These are phyloP conservation scores for Enteromius unitaeniatus DNA, from an alignment of 2,797 vertebrate genomes.

Conservation along the genomic window DNA sequence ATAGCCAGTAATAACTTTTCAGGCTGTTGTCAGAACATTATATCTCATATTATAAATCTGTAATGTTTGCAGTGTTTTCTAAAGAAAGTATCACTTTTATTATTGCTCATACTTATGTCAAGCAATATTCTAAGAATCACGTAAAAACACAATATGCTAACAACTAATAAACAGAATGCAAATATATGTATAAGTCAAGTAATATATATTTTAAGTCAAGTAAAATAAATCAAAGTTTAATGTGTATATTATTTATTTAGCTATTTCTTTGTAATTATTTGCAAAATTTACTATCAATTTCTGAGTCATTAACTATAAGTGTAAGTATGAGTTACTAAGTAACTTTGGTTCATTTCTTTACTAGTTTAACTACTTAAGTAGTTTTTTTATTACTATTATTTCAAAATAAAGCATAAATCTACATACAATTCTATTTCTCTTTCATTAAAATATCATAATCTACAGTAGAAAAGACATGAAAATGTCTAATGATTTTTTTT, in stretches of 20 bases:
- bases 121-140: not conserved
- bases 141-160: not conserved
- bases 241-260: not conserved
- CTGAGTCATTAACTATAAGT: too few relatives aligned
- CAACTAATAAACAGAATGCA: not conserved
- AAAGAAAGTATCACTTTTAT: not conserved
- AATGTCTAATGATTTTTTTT: not conserved
- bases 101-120: not conserved
- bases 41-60: not conserved
- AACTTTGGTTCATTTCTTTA: not conserved
- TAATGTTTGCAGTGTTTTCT: not conserved
- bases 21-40: not conserved
- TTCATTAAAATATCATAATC: not conserved
- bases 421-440: not conserved
- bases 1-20: not conserved
- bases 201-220: not conserved
- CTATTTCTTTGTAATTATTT: not conserved
- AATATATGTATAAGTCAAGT: too few relatives aligned
- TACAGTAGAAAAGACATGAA: not conserved
- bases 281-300: not conserved
- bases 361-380: too few relatives aligned
- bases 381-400: not conserved
- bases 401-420: not conserved
- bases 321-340: too few relatives aligned
- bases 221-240: not conserved